phyloP scores from a whole-genome alignment of 1,140 invertebrate genomes.

The Macrocentrus cingulum region DNA sequence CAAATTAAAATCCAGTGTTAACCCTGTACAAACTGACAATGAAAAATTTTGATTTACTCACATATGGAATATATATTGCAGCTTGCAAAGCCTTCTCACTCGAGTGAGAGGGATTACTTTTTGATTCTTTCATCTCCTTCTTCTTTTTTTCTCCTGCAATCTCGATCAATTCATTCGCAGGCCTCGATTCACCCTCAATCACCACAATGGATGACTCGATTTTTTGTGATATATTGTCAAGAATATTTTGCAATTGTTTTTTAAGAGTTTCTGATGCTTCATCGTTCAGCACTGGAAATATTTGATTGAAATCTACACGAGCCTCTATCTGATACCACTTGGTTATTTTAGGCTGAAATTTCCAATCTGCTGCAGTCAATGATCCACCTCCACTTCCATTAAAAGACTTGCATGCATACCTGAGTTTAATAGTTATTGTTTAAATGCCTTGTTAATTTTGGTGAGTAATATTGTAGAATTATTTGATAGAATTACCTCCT shows the following conservation, averaged over 20 bases:
- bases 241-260: slow-evolving; percentile 64
- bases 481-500: slow-evolving; percentile 48
- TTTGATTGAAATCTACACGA: slow-evolving; percentile 68
- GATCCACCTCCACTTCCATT: slow-evolving; percentile 37
- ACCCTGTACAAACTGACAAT: too few relatives aligned
- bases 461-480: slow-evolving; percentile 53
- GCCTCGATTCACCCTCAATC: slow-evolving; percentile 65
- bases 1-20: neutral
- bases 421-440: slow-evolving; percentile 47
- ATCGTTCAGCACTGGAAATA: slow-evolving; percentile 64
- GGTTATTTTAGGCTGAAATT: slow-evolving; percentile 64
- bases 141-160: slow-evolving; percentile 59
- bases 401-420: slow-evolving; percentile 49
- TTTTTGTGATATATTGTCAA: slow-evolving; percentile 39
- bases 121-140: slow-evolving; percentile 55
- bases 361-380: slow-evolving; percentile 66
- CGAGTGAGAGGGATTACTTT: slow-evolving; percentile 44
- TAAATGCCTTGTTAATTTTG: slow-evolving; percentile 50
- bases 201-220: slow-evolving; percentile 64
- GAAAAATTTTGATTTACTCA: slow-evolving; percentile 62
- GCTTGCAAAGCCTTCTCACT: slow-evolving; percentile 54
- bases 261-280: slow-evolving; percentile 64
- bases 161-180: slow-evolving; percentile 61
- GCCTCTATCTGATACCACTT: slow-evolving; percentile 74
- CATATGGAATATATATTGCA: slow-evolving; percentile 67